Evolutionary conservation across 2,797 vertebrate genomes (phyloP), one percentile per base, ranked within the genome.

Genomic region (Phrynocephalus guinanensis): DNA sequence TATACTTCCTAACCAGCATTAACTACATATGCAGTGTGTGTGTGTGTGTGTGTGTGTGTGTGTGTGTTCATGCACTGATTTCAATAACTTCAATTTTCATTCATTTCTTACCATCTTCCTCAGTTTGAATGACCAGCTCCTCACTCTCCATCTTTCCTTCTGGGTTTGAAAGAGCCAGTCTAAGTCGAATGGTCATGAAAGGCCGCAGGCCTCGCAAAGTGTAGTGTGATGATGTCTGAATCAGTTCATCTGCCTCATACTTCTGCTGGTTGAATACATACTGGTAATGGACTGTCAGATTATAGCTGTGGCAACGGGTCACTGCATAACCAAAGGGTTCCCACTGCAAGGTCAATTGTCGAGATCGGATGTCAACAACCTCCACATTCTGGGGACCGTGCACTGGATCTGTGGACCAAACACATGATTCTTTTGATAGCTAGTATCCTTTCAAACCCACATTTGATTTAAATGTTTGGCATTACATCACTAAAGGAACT

Each of bases 261-360:
- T 98, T 98, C 90, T 98, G 98, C 95, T 99, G 98, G 96, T 98
- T 99, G 92, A 99, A 99, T 72, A 98, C 96, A 0, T 99, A 99
- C 95, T 98, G 98, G 96, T 99, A 99, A 95, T 99, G 98, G 68
- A 99, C 98, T 0, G 99, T 99, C 93, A 99, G 97, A 89, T 99
- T 99, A 96, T 99, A 99, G 96, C 98, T 99, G 95, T 99, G 99
- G 93, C 99, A 99, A 87, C 99, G 99, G 0, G 99, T 99, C 89
- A 99, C 98, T 0, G 97, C 97, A 0, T 99, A 99, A 10, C 98
- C 98, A 3, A 99, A 99, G 28, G 98, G 98, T 86, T 99, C 99
- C 99, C 99, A 99, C 92, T 99, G 98, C 79, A 99, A 94, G 0
- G 98, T 99, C 93, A 99, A 97, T 97, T 99, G 98, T 1, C 99